Conservation (phyloP, 92 coral and sea anemone species). For the Heliopora coerulea region DNA sequence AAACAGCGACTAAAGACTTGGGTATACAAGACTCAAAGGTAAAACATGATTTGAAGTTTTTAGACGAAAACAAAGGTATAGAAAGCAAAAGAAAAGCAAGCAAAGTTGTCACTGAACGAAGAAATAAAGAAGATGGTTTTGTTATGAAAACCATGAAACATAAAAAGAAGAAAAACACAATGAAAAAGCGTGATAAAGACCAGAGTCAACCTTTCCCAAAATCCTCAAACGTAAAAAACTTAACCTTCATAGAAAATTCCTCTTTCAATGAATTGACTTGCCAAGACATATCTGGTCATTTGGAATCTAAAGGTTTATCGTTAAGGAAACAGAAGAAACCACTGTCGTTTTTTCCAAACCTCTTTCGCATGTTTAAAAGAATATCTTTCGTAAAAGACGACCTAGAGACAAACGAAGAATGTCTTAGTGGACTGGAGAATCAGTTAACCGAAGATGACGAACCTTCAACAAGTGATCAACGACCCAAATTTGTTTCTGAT, state of each 20-base stretch:
- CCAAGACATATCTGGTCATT: neutral
- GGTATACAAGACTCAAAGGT: neutral
- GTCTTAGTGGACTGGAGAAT: neutral
- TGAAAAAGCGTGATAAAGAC: neutral
- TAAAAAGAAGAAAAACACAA: neutral
- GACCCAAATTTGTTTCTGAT: neutral
- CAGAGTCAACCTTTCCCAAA: neutral
- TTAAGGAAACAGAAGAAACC: neutral
- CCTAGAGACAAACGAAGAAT: neutral
- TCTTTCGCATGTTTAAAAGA: slow-evolving; percentile 21
- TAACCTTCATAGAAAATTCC: neutral
- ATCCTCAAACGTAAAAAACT: neutral
- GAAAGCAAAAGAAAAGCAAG: neutral
- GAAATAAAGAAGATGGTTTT: neutral
- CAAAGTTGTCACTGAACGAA: neutral
- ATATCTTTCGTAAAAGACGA: neutral
- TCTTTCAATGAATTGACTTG: neutral
- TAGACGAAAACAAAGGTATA: neutral
- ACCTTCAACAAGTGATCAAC: neutral
- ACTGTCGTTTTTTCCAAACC: slow-evolving; percentile 13
- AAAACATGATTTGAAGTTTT: neutral
- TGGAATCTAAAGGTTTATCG: neutral
- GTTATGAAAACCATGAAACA: neutral
- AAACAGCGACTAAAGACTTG: neutral
- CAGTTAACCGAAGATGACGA: neutral